These are phyloP conservation scores for Gila robusta DNA, from an alignment of 2,797 vertebrate genomes.

Conservation along the genomic window DNA sequence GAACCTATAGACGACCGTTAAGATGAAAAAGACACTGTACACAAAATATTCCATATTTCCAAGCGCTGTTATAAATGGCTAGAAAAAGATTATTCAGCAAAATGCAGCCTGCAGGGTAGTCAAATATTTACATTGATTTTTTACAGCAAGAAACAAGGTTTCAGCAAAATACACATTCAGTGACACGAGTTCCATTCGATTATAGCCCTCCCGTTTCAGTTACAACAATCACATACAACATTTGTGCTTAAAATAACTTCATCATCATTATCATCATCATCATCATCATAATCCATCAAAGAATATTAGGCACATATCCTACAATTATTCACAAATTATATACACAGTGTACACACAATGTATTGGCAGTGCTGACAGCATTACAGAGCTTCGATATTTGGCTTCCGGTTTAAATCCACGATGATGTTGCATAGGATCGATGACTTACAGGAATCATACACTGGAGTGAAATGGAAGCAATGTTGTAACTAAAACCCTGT, in stretches of 20 bases:
- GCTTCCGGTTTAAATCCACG: slow-evolving; percentile 81
- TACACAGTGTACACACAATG: slow-evolving; percentile 73
- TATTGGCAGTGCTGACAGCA: slow-evolving; percentile 81
- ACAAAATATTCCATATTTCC: slow-evolving; percentile 93
- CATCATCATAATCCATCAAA: slow-evolving; percentile 76
- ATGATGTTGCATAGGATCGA: slow-evolving; percentile 93
- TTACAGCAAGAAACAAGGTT: slow-evolving; percentile 89
- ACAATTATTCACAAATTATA: slow-evolving; percentile 75
- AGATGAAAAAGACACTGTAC: slow-evolving; percentile 87
- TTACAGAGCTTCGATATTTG: slow-evolving; percentile 69
- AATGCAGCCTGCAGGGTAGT: slow-evolving; percentile 91
- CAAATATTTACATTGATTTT: slow-evolving; percentile 93
- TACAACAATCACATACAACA: slow-evolving; percentile 62
- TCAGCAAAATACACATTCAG: slow-evolving; percentile 85
- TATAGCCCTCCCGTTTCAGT: slow-evolving; percentile 22
- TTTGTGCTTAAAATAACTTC: slow-evolving; percentile 61
- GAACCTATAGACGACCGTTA: slow-evolving; percentile 81
- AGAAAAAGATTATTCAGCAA: slow-evolving; percentile 91
- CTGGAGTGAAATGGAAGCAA: slow-evolving; percentile 71
- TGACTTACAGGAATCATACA: slow-evolving; percentile 75
- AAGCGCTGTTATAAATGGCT: slow-evolving; percentile 95
- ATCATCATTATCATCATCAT: slow-evolving; percentile 70
- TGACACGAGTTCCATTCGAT: slow-evolving; percentile 58
- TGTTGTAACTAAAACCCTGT: slow-evolving; percentile 51
- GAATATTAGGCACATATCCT: slow-evolving; percentile 66